phyloP scores from a whole-genome alignment of 2,113 vertebrate species.

The Gobius niger region DNA sequence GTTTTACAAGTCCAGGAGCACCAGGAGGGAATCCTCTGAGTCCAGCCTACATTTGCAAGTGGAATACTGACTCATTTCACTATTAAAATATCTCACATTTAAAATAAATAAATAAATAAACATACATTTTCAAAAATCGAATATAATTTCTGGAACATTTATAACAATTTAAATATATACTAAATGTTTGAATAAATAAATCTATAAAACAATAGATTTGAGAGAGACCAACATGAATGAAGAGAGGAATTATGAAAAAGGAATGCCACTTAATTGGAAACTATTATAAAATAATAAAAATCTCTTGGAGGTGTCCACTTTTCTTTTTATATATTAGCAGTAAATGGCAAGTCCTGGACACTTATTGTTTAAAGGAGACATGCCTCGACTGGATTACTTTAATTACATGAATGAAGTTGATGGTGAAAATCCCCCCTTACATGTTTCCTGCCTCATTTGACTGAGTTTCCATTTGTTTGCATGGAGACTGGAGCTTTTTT shows the following conservation, averaged over 20 bases:
- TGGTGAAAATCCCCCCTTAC: slow-evolving; percentile 56
- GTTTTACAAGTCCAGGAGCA: slow-evolving; percentile 53
- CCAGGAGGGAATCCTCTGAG: slow-evolving; percentile 22
- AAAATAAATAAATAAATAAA: background rate
- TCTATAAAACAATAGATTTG: too few relatives aligned
- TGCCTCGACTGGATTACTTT: slow-evolving; percentile 55
- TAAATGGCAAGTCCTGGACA: background rate
- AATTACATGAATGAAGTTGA: slow-evolving; percentile 65
- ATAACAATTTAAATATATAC: too few relatives aligned
- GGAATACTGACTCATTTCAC: background rate
- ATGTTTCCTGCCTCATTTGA: slow-evolving; percentile 53
- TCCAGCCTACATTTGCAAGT: slow-evolving; percentile 14
- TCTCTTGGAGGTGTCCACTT: too few relatives aligned
- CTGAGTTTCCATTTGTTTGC: slow-evolving; percentile 50
- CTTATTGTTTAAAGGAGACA: slow-evolving; percentile 23
- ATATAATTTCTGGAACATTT: too few relatives aligned
- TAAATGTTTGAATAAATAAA: too few relatives aligned
- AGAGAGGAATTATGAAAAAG: too few relatives aligned
- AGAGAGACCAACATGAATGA: too few relatives aligned
- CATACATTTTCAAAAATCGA: too few relatives aligned
- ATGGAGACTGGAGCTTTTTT: slow-evolving; percentile 36
- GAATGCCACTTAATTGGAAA: too few relatives aligned
- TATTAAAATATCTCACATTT: background rate
- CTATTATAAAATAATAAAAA: too few relatives aligned
- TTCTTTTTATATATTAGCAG: too few relatives aligned